Evolutionary conservation across 2,113 vertebrate genomes (phyloP).

Genomic region (Phylloscopus trochilus): DNA sequence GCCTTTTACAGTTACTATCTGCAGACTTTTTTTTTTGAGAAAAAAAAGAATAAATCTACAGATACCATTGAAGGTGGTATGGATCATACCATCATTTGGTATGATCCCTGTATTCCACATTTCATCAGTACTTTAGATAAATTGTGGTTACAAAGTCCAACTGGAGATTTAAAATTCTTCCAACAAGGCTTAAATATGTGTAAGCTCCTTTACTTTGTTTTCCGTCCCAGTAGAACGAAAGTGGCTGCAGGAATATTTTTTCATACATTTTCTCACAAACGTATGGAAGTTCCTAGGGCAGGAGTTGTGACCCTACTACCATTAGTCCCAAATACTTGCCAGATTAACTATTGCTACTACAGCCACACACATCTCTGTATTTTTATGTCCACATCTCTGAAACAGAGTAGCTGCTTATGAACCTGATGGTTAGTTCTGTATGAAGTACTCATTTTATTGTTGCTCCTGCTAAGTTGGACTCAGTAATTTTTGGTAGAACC

Average conservation of each 20-base stretch:
- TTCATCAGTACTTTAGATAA: neutral
- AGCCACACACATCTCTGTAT: fast-evolving
- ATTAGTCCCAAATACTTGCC: neutral
- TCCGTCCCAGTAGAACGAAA: neutral
- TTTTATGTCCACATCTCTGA: neutral
- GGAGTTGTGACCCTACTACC: neutral
- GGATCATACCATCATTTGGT: too few species aligned
- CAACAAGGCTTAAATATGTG: neutral
- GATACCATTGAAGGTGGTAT: neutral
- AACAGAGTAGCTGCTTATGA: neutral
- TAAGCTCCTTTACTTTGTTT: neutral
- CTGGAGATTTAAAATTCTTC: neutral
- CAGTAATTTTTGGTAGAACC: neutral
- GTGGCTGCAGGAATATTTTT: neutral
- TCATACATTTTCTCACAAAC: neutral
- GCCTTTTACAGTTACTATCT: neutral
- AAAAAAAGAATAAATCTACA: neutral
- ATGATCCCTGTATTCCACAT: neutral
- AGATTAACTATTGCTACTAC: fast-evolving
- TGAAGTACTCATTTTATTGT: neutral
- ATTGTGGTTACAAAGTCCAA: neutral
- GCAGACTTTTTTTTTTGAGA: neutral
- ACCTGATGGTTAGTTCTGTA: neutral
- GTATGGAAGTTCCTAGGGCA: neutral
- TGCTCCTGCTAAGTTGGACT: neutral